phyloP scores from a whole-genome alignment of 2,113 vertebrate genomes.

The Syngnathus typhle region DNA sequence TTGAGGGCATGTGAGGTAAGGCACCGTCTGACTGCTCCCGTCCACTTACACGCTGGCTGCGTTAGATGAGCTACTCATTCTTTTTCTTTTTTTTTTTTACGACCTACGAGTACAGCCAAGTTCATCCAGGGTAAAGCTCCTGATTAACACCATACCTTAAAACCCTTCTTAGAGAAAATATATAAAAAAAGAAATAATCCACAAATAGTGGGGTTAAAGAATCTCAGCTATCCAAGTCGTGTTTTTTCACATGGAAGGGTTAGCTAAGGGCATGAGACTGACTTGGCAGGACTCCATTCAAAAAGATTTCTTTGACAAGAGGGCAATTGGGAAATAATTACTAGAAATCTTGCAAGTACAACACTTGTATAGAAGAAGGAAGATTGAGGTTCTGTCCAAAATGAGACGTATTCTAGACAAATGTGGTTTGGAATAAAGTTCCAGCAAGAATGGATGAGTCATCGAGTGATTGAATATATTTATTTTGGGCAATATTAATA shows the following conservation, averaged over 20 bases:
- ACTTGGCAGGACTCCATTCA: background rate
- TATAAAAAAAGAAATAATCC: background rate
- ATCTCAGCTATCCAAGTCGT: background rate
- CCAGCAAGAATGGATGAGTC: too few species aligned
- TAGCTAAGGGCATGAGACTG: background rate
- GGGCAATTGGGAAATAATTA: background rate
- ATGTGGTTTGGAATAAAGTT: background rate
- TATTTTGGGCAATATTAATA: too few species aligned
- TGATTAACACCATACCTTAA: background rate
- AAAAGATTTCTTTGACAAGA: background rate
- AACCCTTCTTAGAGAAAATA: background rate
- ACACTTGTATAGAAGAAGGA: background rate
- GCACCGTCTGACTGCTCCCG: conserved; percentile 11
- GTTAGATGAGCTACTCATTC: background rate
- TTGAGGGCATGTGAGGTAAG: conserved; percentile 40
- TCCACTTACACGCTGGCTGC: background rate
- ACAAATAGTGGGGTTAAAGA: background rate
- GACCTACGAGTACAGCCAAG: background rate
- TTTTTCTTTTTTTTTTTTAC: background rate
- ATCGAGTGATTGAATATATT: too few species aligned
- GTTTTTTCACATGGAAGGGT: background rate
- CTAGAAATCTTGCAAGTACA: background rate
- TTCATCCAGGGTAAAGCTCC: background rate
- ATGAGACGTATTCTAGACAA: background rate
- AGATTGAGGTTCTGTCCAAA: background rate